These are phyloP conservation scores for Cottoperca gobio DNA, from an alignment of 2,797 vertebrate genomes.

Conservation along the genomic window DNA sequence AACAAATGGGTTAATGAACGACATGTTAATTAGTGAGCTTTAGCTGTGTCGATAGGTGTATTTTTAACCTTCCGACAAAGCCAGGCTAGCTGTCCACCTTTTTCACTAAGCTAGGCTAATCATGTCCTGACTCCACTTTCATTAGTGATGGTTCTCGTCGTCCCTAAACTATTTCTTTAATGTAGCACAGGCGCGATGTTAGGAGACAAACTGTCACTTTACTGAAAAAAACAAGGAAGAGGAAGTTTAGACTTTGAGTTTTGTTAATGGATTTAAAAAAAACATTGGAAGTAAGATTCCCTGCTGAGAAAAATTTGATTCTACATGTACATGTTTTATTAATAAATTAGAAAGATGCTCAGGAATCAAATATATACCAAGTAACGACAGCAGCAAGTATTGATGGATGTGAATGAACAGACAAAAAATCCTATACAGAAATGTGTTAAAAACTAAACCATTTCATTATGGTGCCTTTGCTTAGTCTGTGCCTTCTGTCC, in stretches of 20 bases:
- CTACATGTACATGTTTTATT: not conserved
- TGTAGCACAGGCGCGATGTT: not conserved
- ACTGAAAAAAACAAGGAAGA: not conserved
- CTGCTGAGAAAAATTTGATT: not conserved
- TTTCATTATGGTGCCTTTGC: constrained; percentile 23
- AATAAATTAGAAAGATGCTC: not conserved
- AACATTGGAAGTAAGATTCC: not conserved
- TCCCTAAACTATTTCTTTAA: too few species aligned
- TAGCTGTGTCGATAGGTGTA: too few species aligned
- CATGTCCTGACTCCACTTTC: too few species aligned
- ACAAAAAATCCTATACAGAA: not conserved
- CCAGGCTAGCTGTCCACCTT: too few species aligned
- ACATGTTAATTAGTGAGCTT: too few species aligned
- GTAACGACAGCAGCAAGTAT: not conserved
- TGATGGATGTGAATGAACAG: not conserved
- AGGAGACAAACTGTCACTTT: not conserved
- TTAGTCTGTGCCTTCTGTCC: constrained; percentile 31
- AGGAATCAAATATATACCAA: not conserved
- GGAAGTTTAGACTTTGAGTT: not conserved
- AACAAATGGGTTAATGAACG: too few species aligned
- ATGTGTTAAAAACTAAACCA: not conserved
- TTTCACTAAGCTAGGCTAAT: too few species aligned
- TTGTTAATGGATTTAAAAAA: not conserved
- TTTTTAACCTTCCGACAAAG: too few species aligned
- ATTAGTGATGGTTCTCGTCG: not conserved